Evolutionary conservation across 2,888 invertebrate species (phyloP).

Genomic region (Eumerus sabulonum): DNA sequence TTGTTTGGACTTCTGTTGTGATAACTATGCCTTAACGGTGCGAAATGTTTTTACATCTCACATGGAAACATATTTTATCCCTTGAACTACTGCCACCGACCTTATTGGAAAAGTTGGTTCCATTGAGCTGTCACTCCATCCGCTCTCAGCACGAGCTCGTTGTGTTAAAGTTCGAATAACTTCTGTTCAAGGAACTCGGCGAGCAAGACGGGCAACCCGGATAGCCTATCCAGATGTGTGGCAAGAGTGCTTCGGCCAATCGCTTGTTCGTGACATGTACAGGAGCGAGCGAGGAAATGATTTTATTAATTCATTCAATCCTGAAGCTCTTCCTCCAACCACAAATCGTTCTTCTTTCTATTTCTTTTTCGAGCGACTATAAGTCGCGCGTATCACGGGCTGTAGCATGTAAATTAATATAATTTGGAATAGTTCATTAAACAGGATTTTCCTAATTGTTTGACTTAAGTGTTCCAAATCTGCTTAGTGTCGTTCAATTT

Average conservation of each 20-base stretch:
- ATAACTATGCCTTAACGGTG: conserved; percentile 23
- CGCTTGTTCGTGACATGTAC: conserved; percentile 27
- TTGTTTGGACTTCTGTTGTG: background rate
- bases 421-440: conserved; percentile 53
- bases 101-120: conserved; percentile 1
- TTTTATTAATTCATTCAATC: conserved; percentile 31
- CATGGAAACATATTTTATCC: conserved; percentile 14
- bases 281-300: conserved; percentile 16
- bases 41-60: conserved; percentile 41
- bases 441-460: conserved; percentile 53
- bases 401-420: conserved; percentile 44
- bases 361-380: too few species aligned
- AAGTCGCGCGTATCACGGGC: conserved; percentile 5
- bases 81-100: background rate
- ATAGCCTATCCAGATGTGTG: conserved; percentile 3
- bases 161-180: conserved; percentile 27
- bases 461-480: conserved; percentile 50
- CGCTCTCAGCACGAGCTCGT: too few species aligned
- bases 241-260: conserved; percentile 22
- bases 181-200: background rate
- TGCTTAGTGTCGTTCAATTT: conserved; percentile 41
- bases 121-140: conserved; percentile 31
- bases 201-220: background rate
- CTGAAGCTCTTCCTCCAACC: background rate
- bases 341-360: background rate